Conservation (phyloP, 2,888 invertebrate genomes). For the Aradus depressus region DNA sequence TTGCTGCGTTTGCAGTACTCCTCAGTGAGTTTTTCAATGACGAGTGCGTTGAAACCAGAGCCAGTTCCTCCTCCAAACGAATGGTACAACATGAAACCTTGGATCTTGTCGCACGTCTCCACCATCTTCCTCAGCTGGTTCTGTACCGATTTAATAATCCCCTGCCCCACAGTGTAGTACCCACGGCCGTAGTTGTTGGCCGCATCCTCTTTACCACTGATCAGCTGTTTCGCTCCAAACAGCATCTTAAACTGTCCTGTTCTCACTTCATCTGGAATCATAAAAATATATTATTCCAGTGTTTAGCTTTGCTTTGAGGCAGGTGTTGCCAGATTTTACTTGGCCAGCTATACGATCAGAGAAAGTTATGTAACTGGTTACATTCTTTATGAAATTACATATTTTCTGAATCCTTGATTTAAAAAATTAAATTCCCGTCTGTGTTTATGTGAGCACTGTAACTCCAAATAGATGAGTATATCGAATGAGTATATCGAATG, state of each 20-base stretch:
- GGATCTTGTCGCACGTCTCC: conserved; percentile 24
- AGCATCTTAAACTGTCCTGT: conserved; percentile 24
- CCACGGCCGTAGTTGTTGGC: conserved; percentile 77
- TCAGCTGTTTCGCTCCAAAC: conserved; percentile 27
- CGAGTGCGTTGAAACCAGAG: conserved; percentile 26
- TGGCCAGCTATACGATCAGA: no score
- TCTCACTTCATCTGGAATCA: conserved; percentile 27
- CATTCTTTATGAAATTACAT: no score
- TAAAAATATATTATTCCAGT: no score
- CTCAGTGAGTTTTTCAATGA: conserved; percentile 21
- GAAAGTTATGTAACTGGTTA: no score
- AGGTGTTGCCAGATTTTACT: no score
- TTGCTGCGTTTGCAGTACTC: conserved; percentile 44
- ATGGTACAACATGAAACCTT: conserved; percentile 28
- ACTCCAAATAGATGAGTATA: no score
- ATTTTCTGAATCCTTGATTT: no score
- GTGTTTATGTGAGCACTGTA: no score
- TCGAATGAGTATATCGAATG: no score
- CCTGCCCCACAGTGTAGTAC: conserved; percentile 56
- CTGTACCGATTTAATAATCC: conserved; percentile 14
- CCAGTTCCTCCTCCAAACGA: conserved; percentile 30
- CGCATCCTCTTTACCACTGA: conserved; percentile 46
- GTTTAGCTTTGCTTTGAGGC: no score
- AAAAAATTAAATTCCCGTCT: no score
- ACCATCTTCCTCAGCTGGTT: conserved; percentile 20